Evolutionary conservation across 2,888 invertebrate genomes (phyloP).

Genomic region (Globia sparganii): DNA sequence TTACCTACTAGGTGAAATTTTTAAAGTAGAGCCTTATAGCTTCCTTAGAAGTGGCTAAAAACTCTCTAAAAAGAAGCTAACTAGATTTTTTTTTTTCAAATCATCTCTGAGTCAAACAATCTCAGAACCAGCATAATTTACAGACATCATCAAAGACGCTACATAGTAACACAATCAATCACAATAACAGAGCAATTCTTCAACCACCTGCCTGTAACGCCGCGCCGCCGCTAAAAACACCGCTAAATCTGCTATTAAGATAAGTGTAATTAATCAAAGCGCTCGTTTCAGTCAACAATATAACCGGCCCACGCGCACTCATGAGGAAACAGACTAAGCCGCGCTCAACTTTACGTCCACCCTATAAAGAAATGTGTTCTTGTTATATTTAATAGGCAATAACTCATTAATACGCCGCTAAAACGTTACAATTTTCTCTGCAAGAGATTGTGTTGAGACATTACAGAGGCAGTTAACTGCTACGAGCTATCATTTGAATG

Average conservation of each 20-base stretch:
- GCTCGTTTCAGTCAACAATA: slow-evolving; percentile 62
- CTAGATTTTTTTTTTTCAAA: no score
- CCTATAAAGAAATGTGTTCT: slow-evolving; percentile 83
- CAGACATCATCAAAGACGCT: background rate
- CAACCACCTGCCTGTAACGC: slow-evolving; percentile 45
- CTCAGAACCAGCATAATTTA: background rate
- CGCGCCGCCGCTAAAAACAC: slow-evolving; percentile 45
- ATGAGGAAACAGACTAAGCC: slow-evolving; percentile 66
- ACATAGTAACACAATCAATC: slow-evolving; percentile 33
- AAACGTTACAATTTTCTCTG: slow-evolving; percentile 84
- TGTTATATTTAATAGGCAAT: slow-evolving; percentile 86
- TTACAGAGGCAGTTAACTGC: slow-evolving; percentile 86
- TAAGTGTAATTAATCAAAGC: slow-evolving; percentile 76
- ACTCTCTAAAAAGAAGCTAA: background rate
- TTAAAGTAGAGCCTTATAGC: no score
- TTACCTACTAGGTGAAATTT: no score
- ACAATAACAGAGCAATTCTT: slow-evolving; percentile 38
- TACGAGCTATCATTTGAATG: slow-evolving; percentile 86
- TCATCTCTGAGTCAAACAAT: background rate
- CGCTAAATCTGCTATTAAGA: slow-evolving; percentile 68
- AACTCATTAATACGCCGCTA: slow-evolving; percentile 86
- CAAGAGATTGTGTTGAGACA: slow-evolving; percentile 87
- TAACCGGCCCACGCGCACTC: slow-evolving; percentile 59
- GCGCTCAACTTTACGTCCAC: slow-evolving; percentile 74
- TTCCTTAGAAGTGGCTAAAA: background rate